Conservation (phyloP, 2,888 invertebrate species). For the Sarcophaga subvicina region DNA sequence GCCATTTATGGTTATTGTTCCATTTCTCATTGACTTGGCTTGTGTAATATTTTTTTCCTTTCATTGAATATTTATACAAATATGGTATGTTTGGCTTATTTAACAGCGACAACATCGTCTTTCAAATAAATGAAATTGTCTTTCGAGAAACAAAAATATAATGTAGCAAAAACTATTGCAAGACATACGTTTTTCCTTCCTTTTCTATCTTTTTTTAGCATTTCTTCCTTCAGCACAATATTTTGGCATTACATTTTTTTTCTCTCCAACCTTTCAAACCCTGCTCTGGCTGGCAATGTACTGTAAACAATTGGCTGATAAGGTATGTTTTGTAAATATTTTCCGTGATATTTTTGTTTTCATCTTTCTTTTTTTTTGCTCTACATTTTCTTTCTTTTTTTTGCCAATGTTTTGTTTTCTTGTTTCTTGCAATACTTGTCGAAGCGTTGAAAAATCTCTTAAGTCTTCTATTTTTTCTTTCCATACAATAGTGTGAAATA, state of each 20-base stretch:
- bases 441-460: slow-evolving; percentile 57
- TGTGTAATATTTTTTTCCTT: neutral
- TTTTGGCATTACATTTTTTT: slow-evolving; percentile 33
- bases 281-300: slow-evolving; percentile 55
- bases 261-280: neutral
- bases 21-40: slow-evolving; percentile 9
- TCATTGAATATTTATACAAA: slow-evolving; percentile 27
- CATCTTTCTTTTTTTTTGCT: slow-evolving; percentile 23
- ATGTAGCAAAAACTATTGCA: slow-evolving; percentile 19
- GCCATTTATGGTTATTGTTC: slow-evolving; percentile 7
- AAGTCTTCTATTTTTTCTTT: slow-evolving; percentile 23
- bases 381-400: no score
- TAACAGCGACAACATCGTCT: slow-evolving; percentile 30
- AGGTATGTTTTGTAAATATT: slow-evolving; percentile 58
- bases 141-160: neutral
- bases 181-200: slow-evolving; percentile 22
- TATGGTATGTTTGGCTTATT: slow-evolving; percentile 39
- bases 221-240: slow-evolving; percentile 2
- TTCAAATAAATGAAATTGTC: slow-evolving; percentile 60
- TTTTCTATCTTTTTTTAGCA: neutral
- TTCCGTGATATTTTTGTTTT: slow-evolving; percentile 41
- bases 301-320: slow-evolving; percentile 69
- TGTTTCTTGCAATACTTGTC: slow-evolving; percentile 30
- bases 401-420: neutral
- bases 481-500: slow-evolving; percentile 6